Base-by-base conservation (phyloP, 2,113 vertebrate genomes). In the Sminthopsis crassicaudata region DNA sequence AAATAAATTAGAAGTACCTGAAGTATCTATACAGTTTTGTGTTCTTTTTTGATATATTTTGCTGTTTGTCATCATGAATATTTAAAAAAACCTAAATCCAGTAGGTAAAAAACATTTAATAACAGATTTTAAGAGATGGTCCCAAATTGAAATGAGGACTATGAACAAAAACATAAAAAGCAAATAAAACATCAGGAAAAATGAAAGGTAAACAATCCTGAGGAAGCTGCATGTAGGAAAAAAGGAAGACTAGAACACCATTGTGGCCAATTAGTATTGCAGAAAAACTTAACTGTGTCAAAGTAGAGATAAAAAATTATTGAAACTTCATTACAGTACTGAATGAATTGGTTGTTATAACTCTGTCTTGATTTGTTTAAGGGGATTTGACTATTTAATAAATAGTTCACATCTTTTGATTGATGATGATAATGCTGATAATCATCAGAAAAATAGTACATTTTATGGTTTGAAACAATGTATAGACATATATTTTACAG, bases 31-130 rank as follows among this genome's bases (percentile, higher is more conserved):
- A 57, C 9, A 57, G 26, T 30, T 53, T 46, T 90, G 25, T 2
- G 46, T 95, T 24, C 51, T 16, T 94, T 84, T 46, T 91, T 7
- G 1, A 89, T 53, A 24, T 67, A 52, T 1, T 95, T 91, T 93
- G 24, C 76, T 25, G 26, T 25, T 93, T 94, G 53, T 92, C 54
- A 90, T 95, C 89, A 30, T 93, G 51, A 93, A 0, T 26, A 12
- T 60, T 94, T 26, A 57, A 57, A 57, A 93, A 92, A 1, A 30
- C 2, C 2, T 88, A 60, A 53, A 27, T 93, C 53, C 48, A 95
- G 91, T 90, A 46, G 25, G 26, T 36, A 27, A 53, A 48, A 54
- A 27, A 84, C 27, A 0, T 53, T 95, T 88, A 92, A 24, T 92
- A 22, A 30, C 53, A 27, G 2, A 60, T 60, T 60, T 60, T 60